A percentile compares a stretch with the other conserved stretches of the same genome.
Evolutionary conservation across 2,113 vertebrate genomes (phyloP).

Genomic region (Andinoacara biseriatus): DNA sequence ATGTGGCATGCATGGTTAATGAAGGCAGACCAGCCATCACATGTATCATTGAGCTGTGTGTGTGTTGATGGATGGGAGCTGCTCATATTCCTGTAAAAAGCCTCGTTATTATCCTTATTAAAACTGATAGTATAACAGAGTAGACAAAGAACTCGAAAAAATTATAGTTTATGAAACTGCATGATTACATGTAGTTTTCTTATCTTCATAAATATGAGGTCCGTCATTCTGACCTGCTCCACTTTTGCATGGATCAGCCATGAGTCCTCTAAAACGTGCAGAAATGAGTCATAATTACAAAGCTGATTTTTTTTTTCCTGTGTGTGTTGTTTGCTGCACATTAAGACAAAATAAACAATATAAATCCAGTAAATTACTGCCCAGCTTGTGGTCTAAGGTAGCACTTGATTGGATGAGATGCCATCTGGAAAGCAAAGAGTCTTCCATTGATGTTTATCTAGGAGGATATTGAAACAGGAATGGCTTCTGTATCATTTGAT

Average conservation of each 20-base stretch:
- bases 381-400: conserved; percentile 38
- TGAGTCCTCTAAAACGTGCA: neutral
- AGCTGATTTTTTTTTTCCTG: neutral
- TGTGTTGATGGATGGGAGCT: conserved; percentile 39
- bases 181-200: neutral
- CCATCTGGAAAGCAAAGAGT: conserved; percentile 36
- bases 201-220: neutral
- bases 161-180: neutral
- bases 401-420: conserved; percentile 61
- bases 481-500: conserved; percentile 61
- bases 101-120: neutral
- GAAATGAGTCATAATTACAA: conserved; percentile 33
- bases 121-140: neutral
- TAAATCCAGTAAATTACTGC: conserved; percentile 11
- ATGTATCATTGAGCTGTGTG: conserved; percentile 4
- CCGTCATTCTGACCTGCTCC: neutral
- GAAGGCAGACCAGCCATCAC: conserved; percentile 31
- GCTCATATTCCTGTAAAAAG: conserved; percentile 20
- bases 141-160: neutral
- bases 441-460: conserved; percentile 58
- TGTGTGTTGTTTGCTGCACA: conserved; percentile 18
- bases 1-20: conserved; percentile 57
- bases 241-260: neutral
- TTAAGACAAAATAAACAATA: conserved; percentile 43
- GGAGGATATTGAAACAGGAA: conserved; percentile 62